Evolutionary conservation across 1,140 invertebrate species (phyloP), one percentile per base, ranked within the genome.

Genomic region (Laupala kohalensis): DNA sequence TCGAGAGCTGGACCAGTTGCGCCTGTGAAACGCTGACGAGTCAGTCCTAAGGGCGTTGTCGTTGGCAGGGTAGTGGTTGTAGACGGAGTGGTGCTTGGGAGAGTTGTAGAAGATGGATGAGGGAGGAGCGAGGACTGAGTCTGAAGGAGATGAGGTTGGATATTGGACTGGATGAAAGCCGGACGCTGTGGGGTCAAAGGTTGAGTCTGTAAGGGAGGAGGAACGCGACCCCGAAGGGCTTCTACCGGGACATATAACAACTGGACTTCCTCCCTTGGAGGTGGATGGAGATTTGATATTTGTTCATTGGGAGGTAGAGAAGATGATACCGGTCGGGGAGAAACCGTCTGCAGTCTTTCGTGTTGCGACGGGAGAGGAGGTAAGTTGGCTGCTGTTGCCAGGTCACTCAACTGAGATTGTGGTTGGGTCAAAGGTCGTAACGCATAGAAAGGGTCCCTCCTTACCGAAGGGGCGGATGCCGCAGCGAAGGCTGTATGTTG

Each of bases 201-300:
- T 19, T n/a, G 2, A 29, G 67, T 28, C 25, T 62, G 69, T 24
- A 25, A n/a, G 19, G 13, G 64, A 6, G 24, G 19, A 23, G 65
- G 70, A 53, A 13, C 19, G 37, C 37, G 63, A 4, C 26, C 68
- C 69, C 86, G 86, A 13, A 92, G 78, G 0, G 88, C 89, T 77
- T 93, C 90, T 29, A 91, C 83, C 15, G 91, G 91, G 3, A 93
- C 90, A 76, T 92, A 93, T 0, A 93, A 80, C 65, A 92, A 77
- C 78, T 92, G 90, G 19, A 92, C 87, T 81, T 90, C 86, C 80
- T 89, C 87, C 76, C 53, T 24, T 23, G 67, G 28, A 4, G 26
- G 6, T 6, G 28, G 5, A 19, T n/a, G 23, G 26, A 29, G 12
- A 0, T 12, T 65, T 28, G 66, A 19, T n/a, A n/a, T n/a, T n/a